These are phyloP conservation scores for Seriola quinqueradiata DNA, from an alignment of 2,113 vertebrate genomes.

Conservation along the genomic window DNA sequence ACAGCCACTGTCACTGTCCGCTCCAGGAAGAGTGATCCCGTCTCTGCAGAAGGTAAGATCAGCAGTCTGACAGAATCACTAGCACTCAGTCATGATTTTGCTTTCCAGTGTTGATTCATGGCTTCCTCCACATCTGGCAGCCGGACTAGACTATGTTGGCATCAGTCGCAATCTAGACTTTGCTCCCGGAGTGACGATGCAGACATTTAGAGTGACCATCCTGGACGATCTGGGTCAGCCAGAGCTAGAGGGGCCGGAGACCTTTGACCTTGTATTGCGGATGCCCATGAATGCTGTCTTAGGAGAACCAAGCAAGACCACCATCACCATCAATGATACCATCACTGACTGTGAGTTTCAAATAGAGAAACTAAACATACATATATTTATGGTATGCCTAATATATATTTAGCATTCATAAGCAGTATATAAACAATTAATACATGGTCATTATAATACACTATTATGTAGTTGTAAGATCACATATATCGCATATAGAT, in stretches of 20 bases:
- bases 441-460: too few species aligned
- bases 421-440: too few species aligned
- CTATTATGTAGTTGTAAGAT: too few species aligned
- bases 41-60: conserved; percentile 87
- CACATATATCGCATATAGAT: too few species aligned
- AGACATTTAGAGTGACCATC: conserved; percentile 88
- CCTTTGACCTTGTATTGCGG: conserved; percentile 88
- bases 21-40: conserved; percentile 86
- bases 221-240: conserved; percentile 88
- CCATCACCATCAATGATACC: conserved; percentile 87
- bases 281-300: conserved; percentile 88
- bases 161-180: conserved; percentile 90
- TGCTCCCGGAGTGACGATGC: conserved; percentile 86
- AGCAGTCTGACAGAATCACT: neutral
- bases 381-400: neutral
- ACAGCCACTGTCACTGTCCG: conserved; percentile 84
- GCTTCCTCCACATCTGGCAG: conserved; percentile 67
- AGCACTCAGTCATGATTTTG: neutral
- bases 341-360: conserved; percentile 84
- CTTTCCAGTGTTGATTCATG: neutral
- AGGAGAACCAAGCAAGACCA: conserved; percentile 88
- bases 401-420: too few species aligned
- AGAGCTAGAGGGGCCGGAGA: conserved; percentile 87
- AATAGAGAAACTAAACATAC: neutral
- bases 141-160: conserved; percentile 89